Evolutionary conservation across 2,797 vertebrate species (phyloP).

Genomic region (Diglossa cyanea): DNA sequence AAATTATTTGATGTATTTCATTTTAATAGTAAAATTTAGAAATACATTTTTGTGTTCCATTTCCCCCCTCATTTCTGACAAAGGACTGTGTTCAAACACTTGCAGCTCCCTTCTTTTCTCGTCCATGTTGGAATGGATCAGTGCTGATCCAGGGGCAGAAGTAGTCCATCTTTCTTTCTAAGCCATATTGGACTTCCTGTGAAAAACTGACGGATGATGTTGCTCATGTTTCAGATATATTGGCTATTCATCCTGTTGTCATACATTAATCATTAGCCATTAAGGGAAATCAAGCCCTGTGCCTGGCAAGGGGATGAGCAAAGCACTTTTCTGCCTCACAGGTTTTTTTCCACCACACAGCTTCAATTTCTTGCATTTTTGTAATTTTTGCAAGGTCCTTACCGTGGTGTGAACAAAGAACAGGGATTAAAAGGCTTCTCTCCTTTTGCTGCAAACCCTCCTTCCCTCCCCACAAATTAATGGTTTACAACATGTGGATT

Average conservation of each 20-base stretch:
- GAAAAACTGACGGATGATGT: background rate
- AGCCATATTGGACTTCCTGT: background rate
- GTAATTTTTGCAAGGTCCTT: background rate
- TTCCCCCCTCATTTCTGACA: background rate
- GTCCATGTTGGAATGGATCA: background rate
- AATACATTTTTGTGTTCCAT: background rate
- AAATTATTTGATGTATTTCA: background rate
- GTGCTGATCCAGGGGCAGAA: background rate
- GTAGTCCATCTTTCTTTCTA: background rate
- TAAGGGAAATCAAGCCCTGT: background rate
- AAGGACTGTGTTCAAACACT: background rate
- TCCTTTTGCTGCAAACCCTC: background rate
- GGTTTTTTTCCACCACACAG: background rate
- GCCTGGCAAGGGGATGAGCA: background rate
- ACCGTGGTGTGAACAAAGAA: background rate
- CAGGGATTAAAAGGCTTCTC: background rate
- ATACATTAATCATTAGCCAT: slow-evolving; percentile 14
- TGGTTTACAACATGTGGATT: background rate
- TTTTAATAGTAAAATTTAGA: background rate
- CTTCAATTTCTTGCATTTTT: background rate
- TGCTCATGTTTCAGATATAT: background rate
- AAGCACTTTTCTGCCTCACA: background rate
- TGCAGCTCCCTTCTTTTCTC: background rate
- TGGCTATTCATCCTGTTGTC: slow-evolving; percentile 1
- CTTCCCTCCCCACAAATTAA: background rate